These are phyloP conservation scores for Eciton burchellii DNA, from an alignment of 1,140 invertebrate species.

Conservation along the genomic window DNA sequence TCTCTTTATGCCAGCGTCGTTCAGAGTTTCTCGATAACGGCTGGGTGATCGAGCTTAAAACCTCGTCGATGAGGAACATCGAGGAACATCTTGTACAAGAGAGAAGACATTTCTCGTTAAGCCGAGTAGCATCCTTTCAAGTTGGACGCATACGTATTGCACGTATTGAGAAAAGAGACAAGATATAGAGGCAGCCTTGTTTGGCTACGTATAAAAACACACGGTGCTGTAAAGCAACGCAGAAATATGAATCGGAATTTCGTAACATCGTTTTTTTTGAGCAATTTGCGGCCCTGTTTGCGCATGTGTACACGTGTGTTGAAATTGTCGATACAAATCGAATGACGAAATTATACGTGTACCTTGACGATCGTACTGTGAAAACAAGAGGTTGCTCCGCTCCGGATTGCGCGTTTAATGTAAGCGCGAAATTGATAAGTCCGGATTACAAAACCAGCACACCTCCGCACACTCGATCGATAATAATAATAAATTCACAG, in stretches of 20 bases:
- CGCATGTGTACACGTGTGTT: not conserved
- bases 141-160: too few relatives aligned
- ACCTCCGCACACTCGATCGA: not conserved
- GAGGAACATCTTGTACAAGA: not conserved
- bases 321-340: not conserved
- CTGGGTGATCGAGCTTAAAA: not conserved
- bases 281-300: constrained; percentile 11
- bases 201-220: not conserved
- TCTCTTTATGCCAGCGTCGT: not conserved
- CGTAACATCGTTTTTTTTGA: not conserved
- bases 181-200: too few relatives aligned
- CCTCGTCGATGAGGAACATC: not conserved
- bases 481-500: constrained; percentile 26
- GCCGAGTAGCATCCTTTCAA: too few relatives aligned
- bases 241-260: not conserved
- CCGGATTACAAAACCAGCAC: not conserved
- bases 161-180: too few relatives aligned
- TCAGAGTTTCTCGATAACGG: constrained; percentile 15
- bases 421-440: constrained; percentile 10
- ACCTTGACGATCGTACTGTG: not conserved
- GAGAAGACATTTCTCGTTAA: too few relatives aligned
- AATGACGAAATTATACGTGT: constrained; percentile 26
- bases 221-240: not conserved
- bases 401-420: not conserved
- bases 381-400: not conserved